Conservation (phyloP, 1,140 invertebrate genomes). For the Orius insidiosus region DNA sequence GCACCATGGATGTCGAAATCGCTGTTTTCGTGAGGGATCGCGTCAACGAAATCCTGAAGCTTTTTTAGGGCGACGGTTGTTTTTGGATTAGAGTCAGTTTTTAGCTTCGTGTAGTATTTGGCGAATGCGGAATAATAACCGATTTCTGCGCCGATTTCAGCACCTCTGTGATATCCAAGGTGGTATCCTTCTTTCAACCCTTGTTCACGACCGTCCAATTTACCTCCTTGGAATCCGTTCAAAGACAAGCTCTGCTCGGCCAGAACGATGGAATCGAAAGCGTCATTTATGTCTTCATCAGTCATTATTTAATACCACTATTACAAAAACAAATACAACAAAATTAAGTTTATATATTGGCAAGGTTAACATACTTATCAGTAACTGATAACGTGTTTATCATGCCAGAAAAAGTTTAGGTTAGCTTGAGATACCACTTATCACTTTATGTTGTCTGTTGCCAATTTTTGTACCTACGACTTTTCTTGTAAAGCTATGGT, state of each 20-base stretch:
- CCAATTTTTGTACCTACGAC: too few species aligned
- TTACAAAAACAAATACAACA: not conserved
- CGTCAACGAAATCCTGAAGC: not conserved
- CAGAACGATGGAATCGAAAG: conserved; percentile 23
- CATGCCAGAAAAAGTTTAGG: too few species aligned
- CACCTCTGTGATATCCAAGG: conserved; percentile 24
- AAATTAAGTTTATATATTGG: not conserved
- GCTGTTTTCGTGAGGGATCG: conserved; percentile 13
- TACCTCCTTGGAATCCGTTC: conserved; percentile 22
- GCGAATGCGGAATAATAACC: conserved; percentile 22
- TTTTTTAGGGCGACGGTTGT: not conserved
- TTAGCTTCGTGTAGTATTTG: not conserved
- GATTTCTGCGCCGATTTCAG: conserved; percentile 24
- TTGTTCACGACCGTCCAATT: conserved; percentile 20
- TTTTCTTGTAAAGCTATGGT: too few species aligned
- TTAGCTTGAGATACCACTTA: too few species aligned
- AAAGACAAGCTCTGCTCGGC: conserved; percentile 20
- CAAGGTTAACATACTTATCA: too few species aligned
- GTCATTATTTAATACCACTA: not conserved
- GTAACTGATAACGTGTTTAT: too few species aligned
- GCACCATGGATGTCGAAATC: too few species aligned
- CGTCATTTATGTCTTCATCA: conserved; percentile 21
- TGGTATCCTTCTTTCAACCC: conserved; percentile 24
- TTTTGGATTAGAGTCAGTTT: conserved; percentile 1
- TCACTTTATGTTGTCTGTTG: too few species aligned